phyloP scores from a whole-genome alignment of 2,888 invertebrate genomes.

The Antheraea yamamai region DNA sequence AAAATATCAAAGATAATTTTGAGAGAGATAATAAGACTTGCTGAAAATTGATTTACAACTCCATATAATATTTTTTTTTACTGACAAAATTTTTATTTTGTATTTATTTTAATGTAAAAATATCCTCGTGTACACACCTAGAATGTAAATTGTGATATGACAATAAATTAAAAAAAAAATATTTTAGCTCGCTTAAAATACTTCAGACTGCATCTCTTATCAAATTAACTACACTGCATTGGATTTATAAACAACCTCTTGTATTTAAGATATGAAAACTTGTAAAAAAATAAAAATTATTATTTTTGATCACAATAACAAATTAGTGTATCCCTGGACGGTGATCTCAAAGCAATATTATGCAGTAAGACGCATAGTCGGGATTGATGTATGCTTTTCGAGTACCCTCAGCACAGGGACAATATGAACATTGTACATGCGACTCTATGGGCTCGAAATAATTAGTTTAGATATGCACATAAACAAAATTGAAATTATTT shows the following conservation, averaged over 20 bases:
- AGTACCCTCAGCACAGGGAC: conserved; percentile 77
- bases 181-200: too few relatives aligned
- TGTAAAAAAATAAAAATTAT: not conserved
- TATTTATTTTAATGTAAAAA: not conserved
- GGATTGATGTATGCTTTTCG: conserved; percentile 65
- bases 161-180: too few relatives aligned
- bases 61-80: not conserved
- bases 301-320: not conserved
- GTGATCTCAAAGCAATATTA: conserved; percentile 70
- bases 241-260: not conserved
- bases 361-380: conserved; percentile 76
- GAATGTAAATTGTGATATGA: too few relatives aligned
- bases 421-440: conserved; percentile 63
- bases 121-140: too few relatives aligned
- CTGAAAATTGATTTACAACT: not conserved
- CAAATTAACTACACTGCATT: not conserved
- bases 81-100: not conserved
- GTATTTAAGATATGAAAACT: not conserved
- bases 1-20: not conserved
- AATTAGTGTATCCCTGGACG: conserved; percentile 64
- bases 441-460: conserved; percentile 78
- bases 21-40: not conserved
- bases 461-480: not conserved
- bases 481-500: too few relatives aligned
- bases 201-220: not conserved